Evolutionary conservation across 2,797 vertebrate species (phyloP).

Genomic region (Dryobates pubescens): DNA sequence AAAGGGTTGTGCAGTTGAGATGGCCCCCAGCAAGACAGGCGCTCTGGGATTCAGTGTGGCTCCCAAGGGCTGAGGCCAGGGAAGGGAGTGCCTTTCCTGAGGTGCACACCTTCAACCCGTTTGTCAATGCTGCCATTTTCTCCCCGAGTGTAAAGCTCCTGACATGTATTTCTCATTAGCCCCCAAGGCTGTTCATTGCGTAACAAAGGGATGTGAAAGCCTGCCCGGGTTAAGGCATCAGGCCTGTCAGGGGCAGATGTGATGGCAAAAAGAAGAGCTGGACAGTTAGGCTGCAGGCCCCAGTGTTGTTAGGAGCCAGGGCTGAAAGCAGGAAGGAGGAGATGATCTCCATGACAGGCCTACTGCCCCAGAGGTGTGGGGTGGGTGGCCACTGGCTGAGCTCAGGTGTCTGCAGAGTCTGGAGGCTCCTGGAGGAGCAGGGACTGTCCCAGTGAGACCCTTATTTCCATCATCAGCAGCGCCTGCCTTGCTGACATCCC

Average conservation of each 20-base stretch:
- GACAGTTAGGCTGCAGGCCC: not conserved
- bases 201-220: not conserved
- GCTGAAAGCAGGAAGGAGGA: not conserved
- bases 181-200: not conserved
- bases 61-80: not conserved
- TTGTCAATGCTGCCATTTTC: not conserved
- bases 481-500: not conserved
- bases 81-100: not conserved
- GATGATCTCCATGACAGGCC: not conserved
- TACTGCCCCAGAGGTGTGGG: accelerated
- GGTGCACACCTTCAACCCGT: not conserved
- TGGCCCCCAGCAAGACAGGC: not conserved
- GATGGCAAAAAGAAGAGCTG: not conserved
- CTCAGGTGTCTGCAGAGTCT: not conserved
- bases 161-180: constrained; percentile 49
- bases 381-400: accelerated
- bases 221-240: not conserved
- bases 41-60: not conserved
- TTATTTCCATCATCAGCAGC: not conserved
- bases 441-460: not conserved
- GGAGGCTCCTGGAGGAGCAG: not conserved
- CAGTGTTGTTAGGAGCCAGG: not conserved
- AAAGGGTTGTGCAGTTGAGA: not conserved
- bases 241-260: not conserved
- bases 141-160: not conserved